These are phyloP conservation scores for Monopterus albus DNA, from an alignment of 2,113 vertebrate genomes.

Conservation along the genomic window DNA sequence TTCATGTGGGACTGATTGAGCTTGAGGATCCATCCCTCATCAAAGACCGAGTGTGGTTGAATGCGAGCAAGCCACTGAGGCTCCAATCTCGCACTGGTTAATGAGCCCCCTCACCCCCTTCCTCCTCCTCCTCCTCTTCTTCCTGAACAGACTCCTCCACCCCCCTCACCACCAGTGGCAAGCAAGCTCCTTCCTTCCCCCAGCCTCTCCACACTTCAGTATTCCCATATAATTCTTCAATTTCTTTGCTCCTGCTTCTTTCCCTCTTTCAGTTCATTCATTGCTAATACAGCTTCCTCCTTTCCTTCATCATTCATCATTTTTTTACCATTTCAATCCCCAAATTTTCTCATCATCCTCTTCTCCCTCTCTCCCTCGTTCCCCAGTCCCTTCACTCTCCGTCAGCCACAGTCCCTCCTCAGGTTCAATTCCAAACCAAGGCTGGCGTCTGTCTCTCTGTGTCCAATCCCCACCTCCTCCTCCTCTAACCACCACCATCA, in stretches of 20 bases:
- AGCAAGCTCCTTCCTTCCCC: conserved; percentile 39
- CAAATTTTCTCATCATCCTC: conserved; percentile 19
- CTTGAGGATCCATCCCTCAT: conserved; percentile 84
- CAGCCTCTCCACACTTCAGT: conserved; percentile 43
- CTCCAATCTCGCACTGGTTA: conserved; percentile 84
- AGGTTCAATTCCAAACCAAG: conserved; percentile 78
- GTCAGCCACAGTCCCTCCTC: conserved; percentile 73
- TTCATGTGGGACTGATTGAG: conserved; percentile 88
- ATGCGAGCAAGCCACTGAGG: conserved; percentile 81
- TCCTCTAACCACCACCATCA: conserved; percentile 53
- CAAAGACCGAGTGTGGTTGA: conserved; percentile 85
- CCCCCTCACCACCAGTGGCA: conserved; percentile 53
- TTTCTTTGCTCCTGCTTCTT: conserved; percentile 31
- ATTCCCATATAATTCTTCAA: conserved; percentile 20
- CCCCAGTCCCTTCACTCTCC: conserved; percentile 56
- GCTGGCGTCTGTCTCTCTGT: conserved; percentile 72
- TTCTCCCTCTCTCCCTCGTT: conserved; percentile 33
- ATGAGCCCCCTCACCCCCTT: conserved; percentile 75
- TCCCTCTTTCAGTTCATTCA: conserved; percentile 39
- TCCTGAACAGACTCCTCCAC: conserved; percentile 31
- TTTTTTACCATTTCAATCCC: conserved; percentile 36
- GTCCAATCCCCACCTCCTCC: conserved; percentile 55
- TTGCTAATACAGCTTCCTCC: conserved; percentile 27
- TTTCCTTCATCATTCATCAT: conserved; percentile 45
- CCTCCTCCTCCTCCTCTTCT: conserved; percentile 45